phyloP scores from a whole-genome alignment of 2,888 invertebrate species.

The Spialia ferax region DNA sequence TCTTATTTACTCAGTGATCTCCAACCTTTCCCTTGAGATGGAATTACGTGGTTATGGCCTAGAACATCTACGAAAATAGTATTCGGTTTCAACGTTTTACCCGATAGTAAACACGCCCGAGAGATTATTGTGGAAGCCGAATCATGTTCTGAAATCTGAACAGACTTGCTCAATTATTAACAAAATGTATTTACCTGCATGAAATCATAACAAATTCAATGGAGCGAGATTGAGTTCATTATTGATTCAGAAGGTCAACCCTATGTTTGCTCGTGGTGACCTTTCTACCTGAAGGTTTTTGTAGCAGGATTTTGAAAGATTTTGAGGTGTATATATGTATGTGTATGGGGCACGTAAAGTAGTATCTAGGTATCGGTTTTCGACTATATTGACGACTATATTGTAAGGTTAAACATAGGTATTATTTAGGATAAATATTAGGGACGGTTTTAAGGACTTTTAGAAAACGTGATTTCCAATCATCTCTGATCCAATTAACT shows the following conservation, averaged over 20 bases:
- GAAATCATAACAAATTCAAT: slow-evolving; percentile 33
- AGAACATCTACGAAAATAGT: neutral
- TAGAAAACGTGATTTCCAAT: too few relatives aligned
- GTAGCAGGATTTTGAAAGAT: neutral
- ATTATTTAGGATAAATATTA: too few relatives aligned
- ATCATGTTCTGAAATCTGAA: slow-evolving; percentile 10
- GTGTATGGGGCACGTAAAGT: neutral
- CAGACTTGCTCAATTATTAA: slow-evolving; percentile 21
- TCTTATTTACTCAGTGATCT: slow-evolving; percentile 1
- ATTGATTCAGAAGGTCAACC: slow-evolving; percentile 74
- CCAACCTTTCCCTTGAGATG: neutral
- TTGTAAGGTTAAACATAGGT: too few relatives aligned
- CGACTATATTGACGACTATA: too few relatives aligned
- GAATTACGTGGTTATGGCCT: neutral
- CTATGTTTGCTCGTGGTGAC: neutral
- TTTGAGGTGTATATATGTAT: too few relatives aligned
- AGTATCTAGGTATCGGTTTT: neutral
- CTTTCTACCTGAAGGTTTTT: neutral
- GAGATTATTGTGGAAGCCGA: neutral
- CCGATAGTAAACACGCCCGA: slow-evolving; percentile 6
- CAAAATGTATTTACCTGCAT: slow-evolving; percentile 30
- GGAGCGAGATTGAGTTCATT: slow-evolving; percentile 70
- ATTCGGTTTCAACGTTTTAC: neutral
- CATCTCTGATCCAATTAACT: too few relatives aligned
- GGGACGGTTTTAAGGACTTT: too few relatives aligned